phyloP scores from a whole-genome alignment of 1,140 invertebrate species.

The Brachionus calyciflorus region DNA sequence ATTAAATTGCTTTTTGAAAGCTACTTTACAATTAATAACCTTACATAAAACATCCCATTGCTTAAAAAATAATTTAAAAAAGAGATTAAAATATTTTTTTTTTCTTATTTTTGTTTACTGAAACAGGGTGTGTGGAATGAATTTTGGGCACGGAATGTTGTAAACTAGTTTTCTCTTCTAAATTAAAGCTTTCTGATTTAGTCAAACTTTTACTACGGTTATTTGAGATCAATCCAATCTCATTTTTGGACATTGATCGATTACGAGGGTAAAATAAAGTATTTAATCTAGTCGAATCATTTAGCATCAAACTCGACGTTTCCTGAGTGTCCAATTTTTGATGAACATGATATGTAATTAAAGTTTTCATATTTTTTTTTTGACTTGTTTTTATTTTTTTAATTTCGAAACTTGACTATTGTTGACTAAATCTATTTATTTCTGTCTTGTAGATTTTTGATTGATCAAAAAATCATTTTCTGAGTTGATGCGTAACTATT shows the following conservation, averaged over 20 bases:
- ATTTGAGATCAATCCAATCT: background rate
- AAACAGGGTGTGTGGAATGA: background rate
- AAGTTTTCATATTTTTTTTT: conserved; percentile 11
- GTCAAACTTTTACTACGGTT: background rate
- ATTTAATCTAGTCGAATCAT: background rate
- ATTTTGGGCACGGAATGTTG: no score
- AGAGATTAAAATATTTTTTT: no score
- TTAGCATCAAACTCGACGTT: background rate
- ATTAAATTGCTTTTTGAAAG: conserved; percentile 39
- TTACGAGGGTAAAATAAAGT: background rate
- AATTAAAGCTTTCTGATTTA: conserved; percentile 12
- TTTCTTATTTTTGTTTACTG: no score
- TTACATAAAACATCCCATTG: conserved; percentile 31
- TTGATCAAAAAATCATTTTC: no score
- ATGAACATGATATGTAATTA: background rate
- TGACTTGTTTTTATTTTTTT: background rate
- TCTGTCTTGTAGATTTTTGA: no score
- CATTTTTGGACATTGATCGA: conserved; percentile 3
- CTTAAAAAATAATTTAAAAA: background rate
- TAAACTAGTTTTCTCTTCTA: background rate
- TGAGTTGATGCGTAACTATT: no score
- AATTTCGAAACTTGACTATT: no score
- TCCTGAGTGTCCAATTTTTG: background rate
- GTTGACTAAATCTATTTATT: no score
- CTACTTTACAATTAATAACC: conserved; percentile 38